Conservation (phyloP, 2,888 invertebrate species). For the Ashinkailepas kermadecensis region DNA sequence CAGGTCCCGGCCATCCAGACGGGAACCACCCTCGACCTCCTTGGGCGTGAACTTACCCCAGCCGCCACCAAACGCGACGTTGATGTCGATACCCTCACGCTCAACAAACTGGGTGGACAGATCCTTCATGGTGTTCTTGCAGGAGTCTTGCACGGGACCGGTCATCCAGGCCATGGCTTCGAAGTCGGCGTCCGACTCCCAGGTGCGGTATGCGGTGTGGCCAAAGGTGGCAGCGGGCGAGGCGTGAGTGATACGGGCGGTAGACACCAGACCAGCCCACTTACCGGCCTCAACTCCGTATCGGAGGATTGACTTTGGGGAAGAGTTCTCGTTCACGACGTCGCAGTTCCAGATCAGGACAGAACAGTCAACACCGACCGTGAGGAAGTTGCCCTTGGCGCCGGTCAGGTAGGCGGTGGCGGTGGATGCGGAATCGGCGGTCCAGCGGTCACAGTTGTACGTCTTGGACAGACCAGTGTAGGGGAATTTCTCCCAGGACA, state of each 20-base stretch:
- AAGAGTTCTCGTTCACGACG: constrained; percentile 2
- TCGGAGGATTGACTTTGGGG: neutral
- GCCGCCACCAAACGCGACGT: constrained; percentile 2
- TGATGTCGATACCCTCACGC: neutral
- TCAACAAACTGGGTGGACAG: neutral
- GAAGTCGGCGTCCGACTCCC: constrained; percentile 17
- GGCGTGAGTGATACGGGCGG: constrained; percentile 13
- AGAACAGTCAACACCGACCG: constrained; percentile 9
- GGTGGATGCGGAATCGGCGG: neutral
- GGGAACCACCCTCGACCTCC: neutral
- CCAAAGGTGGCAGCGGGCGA: neutral
- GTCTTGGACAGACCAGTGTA: neutral
- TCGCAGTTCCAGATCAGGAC: constrained; percentile 8
- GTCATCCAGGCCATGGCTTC: constrained; percentile 2
- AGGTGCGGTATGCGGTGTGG: constrained; percentile 9
- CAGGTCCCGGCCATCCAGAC: neutral
- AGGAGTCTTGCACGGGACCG: neutral
- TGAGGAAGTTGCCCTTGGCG: neutral
- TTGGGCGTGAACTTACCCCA: neutral
- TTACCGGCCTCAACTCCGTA: constrained; percentile 1
- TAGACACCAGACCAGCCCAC: constrained; percentile 12
- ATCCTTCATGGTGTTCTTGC: neutral
- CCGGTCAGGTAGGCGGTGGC: neutral
- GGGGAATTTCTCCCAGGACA: constrained; percentile 5
- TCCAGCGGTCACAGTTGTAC: constrained; percentile 8